phyloP scores from a whole-genome alignment of 1,140 invertebrate species.

The Asobara japonica region DNA sequence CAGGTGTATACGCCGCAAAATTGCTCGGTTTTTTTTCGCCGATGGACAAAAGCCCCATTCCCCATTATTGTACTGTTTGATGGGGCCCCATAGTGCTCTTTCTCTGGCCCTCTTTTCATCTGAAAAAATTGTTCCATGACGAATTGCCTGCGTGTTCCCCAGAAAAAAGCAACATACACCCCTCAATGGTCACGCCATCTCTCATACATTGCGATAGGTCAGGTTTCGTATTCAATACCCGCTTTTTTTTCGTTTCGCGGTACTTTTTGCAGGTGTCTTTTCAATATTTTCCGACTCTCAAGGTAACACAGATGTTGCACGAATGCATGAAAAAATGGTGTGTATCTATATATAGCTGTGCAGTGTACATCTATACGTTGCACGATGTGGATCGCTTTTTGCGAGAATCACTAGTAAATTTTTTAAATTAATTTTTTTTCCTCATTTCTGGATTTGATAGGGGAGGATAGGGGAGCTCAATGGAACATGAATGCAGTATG shows the following conservation, averaged over 20 bases:
- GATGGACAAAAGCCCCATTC: neutral
- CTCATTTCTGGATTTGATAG: too few species aligned
- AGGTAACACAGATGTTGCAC: neutral
- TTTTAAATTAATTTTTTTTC: too few species aligned
- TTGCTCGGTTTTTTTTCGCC: neutral
- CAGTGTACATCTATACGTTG: too few species aligned
- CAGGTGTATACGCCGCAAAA: constrained; percentile 51
- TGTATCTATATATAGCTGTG: too few species aligned
- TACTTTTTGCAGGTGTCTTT: constrained; percentile 1
- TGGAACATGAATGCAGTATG: too few species aligned
- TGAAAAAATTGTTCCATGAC: constrained; percentile 21
- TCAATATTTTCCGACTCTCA: constrained; percentile 1
- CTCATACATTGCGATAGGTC: constrained; percentile 20
- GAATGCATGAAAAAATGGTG: too few species aligned
- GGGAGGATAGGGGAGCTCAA: too few species aligned
- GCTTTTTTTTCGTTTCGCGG: neutral
- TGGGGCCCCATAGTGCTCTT: neutral
- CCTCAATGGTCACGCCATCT: constrained; percentile 19
- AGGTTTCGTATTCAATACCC: constrained; percentile 21
- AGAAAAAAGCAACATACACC: neutral
- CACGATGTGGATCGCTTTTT: too few species aligned
- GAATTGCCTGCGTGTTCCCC: neutral
- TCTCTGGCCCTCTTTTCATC: neutral
- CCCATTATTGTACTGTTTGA: neutral
- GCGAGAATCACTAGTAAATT: too few species aligned